Conservation (phyloP, 2,888 invertebrate species). For the Dysmachus trigonus region DNA sequence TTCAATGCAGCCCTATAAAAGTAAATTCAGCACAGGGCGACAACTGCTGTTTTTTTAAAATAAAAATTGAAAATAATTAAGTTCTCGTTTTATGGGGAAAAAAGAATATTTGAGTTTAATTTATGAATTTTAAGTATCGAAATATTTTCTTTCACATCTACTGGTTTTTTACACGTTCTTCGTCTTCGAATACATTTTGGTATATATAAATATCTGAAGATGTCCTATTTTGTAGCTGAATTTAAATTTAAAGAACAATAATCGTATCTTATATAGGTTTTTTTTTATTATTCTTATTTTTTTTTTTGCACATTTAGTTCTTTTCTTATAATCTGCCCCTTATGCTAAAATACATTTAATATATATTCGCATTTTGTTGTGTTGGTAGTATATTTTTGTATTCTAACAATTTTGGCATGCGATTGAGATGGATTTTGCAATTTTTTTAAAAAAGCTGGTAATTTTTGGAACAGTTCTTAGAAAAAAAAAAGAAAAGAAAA, state of each 20-base stretch:
- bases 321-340: neutral
- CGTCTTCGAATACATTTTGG: neutral
- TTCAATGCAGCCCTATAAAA: too few relatives aligned
- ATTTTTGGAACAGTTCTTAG: neutral
- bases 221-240: neutral
- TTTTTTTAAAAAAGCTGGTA: neutral
- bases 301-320: neutral
- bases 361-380: neutral
- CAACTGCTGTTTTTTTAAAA: too few relatives aligned
- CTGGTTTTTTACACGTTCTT: neutral
- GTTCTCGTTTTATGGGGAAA: too few relatives aligned
- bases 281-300: neutral
- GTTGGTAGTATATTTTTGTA: neutral
- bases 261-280: neutral
- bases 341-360: neutral
- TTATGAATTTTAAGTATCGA: neutral
- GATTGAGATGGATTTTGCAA: neutral
- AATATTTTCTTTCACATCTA: neutral
- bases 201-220: neutral
- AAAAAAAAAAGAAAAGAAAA: too few relatives aligned
- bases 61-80: too few relatives aligned
- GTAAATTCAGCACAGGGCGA: neutral
- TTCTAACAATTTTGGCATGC: neutral
- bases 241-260: neutral
- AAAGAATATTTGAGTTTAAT: neutral